These are phyloP conservation scores for Erebia ligea DNA, from an alignment of 2,888 invertebrate genomes.

Conservation along the genomic window DNA sequence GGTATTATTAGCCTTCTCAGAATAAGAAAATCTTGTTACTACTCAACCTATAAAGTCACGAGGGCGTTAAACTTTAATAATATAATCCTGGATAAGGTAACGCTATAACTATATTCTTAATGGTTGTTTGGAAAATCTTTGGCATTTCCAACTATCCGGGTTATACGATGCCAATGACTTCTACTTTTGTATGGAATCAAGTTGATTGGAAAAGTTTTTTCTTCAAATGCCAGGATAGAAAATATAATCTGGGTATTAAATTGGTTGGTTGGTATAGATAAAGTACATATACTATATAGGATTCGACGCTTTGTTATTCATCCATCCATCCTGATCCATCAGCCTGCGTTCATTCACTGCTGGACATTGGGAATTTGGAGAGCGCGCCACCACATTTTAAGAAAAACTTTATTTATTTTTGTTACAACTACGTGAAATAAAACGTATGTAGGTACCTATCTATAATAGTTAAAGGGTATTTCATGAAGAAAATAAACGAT, in stretches of 20 bases:
- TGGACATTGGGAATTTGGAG: no score
- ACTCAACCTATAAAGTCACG: constrained; percentile 45
- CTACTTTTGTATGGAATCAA: neutral
- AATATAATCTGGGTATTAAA: neutral
- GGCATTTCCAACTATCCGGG: neutral
- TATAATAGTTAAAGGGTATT: no score
- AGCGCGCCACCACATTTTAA: no score
- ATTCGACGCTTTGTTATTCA: neutral
- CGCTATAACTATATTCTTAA: constrained; percentile 17
- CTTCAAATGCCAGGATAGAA: neutral
- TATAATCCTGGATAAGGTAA: constrained; percentile 33
- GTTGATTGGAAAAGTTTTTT: constrained; percentile 10
- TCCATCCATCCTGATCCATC: no score
- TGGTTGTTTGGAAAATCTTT: constrained; percentile 13
- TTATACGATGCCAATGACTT: neutral
- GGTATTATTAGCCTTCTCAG: constrained; percentile 61
- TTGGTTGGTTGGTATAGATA: neutral
- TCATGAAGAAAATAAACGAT: no score
- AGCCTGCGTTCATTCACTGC: no score
- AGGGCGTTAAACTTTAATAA: constrained; percentile 54
- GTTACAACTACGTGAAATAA: no score
- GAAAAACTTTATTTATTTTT: no score
- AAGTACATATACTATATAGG: no score
- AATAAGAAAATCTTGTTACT: constrained; percentile 46
- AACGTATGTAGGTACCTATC: no score